Base-by-base conservation (phyloP, 2,888 invertebrate species). In the Mythimna impura region DNA sequence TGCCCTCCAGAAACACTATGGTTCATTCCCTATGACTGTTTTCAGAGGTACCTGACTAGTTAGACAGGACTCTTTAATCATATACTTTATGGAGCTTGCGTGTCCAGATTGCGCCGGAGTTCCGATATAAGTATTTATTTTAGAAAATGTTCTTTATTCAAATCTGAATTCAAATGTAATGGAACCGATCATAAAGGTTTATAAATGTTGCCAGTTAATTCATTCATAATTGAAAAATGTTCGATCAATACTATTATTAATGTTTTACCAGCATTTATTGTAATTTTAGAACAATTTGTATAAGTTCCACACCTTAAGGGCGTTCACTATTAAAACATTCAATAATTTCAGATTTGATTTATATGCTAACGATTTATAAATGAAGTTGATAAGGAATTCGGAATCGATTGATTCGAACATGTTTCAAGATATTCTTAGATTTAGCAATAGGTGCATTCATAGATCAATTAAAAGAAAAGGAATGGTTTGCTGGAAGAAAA, bases 251-350 rank as follows among this genome's bases (percentile, higher is more conserved):
- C 68, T 63, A 70, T 73, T 78, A 82, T 82, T 80, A 82, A 80
- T 82, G 69, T 68, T 79, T 47, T 66, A 72, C 66, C 10, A 58
- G 63, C 36, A 79, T 81, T 81, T 81, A 83, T 74, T 83, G 62
- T 74, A 81, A 82, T 67, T 81, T 79, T 71, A 68, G 67, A 73
- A 79, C 74, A 83, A 83, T 81, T 81, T 81, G 83, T 79, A 79
- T 66, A 69, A 68, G 71, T 71, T 66, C 80, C 83, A 70, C 80
- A 70, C 80, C 80, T 81, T 74, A 54, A 57, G 70, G 80, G 80
- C 80, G 83, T 81, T 82, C 62, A 68, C 83, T 82, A 62, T 58
- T 79, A 66, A 82, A 73, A 74, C 80, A 81, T 80, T 80, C 78
- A 82, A 80, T 77, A 82, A 82, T 72, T 80, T 78, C 65, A 54